Base-by-base conservation (phyloP, 2,888 invertebrate species). In the Peribatodes rhomboidaria region DNA sequence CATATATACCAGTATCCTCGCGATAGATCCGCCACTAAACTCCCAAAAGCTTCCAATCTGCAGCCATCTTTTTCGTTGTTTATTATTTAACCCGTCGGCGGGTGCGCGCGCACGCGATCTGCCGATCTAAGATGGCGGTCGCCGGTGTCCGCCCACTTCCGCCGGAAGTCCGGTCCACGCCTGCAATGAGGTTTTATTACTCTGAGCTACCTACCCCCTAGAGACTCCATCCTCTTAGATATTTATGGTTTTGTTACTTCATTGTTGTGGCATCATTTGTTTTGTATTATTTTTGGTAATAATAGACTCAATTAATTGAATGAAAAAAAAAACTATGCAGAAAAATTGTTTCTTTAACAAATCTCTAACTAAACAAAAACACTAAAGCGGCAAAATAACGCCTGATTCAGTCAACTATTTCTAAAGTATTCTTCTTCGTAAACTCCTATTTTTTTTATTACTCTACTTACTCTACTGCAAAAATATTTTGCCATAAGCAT, bases 71-170 rank as follows among this genome's bases (percentile, higher is more conserved):
- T 74, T 63, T 67, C 65, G 61, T 70, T 68, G 70, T 79, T 81
- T 78, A 77, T 79, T 78, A 78, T 80, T 79, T 78, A 73, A 67
- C 65, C 74, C 70, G 78, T 61, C 71, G 76, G 71, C 70, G 76
- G 69, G 68, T 72, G 68, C 70, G 81, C 84, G 87, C 83, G 84
- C 82, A 88, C 84, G 83, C 78, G 75, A 64, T 59, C 54, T n/a
- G 49, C 65, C 60, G 68, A 56, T 69, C 72, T 87, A 89, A 89
- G 73, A 89, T 89, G 90, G 90, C 90, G 85, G 79, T 86, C 63
- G 65, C 55, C 39, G 56, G 82, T 82, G 35, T 65, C 88, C 91
- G 86, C 91, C 92, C 78, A 80, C 84, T 87, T 91, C 91, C 90
- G 90, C 82, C 91, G 91, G 90, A 92, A 77, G 81, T 91, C 87